These are phyloP conservation scores for Escarpia spicata DNA, from an alignment of 2,888 invertebrate species.

Conservation along the genomic window DNA sequence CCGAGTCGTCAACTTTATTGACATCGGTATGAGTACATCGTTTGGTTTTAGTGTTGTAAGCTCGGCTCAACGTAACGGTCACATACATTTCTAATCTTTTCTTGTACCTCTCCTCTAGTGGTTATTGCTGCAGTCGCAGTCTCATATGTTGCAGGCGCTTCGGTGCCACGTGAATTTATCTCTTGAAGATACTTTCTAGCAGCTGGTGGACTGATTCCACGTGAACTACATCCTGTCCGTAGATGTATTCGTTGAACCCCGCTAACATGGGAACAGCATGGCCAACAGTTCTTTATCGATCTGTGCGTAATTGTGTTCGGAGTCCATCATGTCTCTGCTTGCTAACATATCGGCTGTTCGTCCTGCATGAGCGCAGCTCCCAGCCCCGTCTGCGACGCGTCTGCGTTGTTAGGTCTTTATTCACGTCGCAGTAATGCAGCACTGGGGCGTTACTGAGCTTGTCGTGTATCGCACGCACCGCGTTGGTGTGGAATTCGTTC, in stretches of 20 bases:
- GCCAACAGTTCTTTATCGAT: neutral
- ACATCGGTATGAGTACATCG: too few relatives aligned
- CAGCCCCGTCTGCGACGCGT: too few relatives aligned
- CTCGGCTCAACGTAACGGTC: too few relatives aligned
- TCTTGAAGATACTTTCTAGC: neutral
- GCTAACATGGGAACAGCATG: neutral
- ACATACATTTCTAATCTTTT: too few relatives aligned
- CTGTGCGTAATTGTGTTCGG: neutral
- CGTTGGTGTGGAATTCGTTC: neutral
- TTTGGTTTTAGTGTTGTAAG: too few relatives aligned
- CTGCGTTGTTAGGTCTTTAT: too few relatives aligned
- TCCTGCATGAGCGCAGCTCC: too few relatives aligned
- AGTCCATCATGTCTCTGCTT: neutral
- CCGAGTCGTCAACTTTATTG: too few relatives aligned
- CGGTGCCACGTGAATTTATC: neutral
- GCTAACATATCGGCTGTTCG: neutral
- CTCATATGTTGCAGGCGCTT: neutral
- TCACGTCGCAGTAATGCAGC: too few relatives aligned
- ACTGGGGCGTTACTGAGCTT: neutral
- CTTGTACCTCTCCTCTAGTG: too few relatives aligned
- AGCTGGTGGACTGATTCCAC: neutral
- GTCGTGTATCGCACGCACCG: neutral
- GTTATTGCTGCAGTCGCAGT: neutral
- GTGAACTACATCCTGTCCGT: neutral
- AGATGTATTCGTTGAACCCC: neutral